phyloP scores from a whole-genome alignment of 2,113 vertebrate genomes.

The Oreocharis arfaki region DNA sequence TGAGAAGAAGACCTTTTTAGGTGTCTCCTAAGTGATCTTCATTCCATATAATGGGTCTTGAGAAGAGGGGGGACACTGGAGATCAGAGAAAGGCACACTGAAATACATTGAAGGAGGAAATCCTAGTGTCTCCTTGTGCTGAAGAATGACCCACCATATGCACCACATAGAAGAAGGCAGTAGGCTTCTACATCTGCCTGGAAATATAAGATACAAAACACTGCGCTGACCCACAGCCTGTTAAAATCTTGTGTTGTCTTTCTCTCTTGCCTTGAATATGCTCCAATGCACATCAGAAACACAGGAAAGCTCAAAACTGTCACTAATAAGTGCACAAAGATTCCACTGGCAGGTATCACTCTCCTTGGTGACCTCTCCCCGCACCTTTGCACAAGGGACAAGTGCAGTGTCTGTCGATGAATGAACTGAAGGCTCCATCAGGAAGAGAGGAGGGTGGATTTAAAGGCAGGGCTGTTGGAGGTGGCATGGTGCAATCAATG shows the following conservation, averaged over 20 bases:
- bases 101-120: not conserved
- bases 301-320: not conserved
- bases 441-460: not conserved
- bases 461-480: not conserved
- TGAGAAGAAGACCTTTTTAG: not conserved
- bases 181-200: not conserved
- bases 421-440: not conserved
- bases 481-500: not conserved
- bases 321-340: fast-evolving
- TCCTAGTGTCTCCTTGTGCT: not conserved
- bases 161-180: not conserved
- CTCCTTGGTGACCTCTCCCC: not conserved
- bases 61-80: not conserved
- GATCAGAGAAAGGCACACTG: not conserved
- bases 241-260: not conserved
- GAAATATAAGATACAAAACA: not conserved
- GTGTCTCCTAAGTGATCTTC: not conserved
- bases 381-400: not conserved
- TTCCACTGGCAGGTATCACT: not conserved
- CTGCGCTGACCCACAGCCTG: not conserved
- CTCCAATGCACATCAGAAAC: not conserved
- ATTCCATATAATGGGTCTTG: not conserved
- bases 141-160: not conserved
- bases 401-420: not conserved
- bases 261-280: not conserved